Conservation (phyloP, 2,888 invertebrate species). For the Noctua comes region DNA sequence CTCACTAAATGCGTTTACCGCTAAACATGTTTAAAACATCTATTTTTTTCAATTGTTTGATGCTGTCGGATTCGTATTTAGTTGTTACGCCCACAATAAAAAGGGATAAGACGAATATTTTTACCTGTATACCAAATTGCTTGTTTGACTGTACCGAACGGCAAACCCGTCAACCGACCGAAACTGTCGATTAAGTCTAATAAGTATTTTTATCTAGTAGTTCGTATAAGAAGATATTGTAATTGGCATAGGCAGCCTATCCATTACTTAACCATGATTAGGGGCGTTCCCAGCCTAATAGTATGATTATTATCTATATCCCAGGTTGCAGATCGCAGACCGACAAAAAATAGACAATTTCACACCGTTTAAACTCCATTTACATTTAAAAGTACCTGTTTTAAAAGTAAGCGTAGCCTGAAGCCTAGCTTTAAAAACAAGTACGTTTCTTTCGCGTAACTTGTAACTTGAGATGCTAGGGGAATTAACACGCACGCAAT, state of each 20-base stretch:
- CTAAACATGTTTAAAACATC: neutral
- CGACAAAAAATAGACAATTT: constrained; percentile 16
- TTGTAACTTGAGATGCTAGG: constrained; percentile 31
- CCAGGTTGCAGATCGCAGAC: neutral
- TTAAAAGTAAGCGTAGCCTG: constrained; percentile 8
- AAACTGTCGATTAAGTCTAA: neutral
- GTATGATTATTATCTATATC: constrained; percentile 18
- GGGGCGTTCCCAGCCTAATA: constrained; percentile 17
- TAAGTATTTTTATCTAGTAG: neutral
- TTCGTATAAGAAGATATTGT: constrained; percentile 1
- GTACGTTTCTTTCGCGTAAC: constrained; percentile 13
- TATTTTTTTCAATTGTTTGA: too few species aligned
- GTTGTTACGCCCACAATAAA: too few species aligned
- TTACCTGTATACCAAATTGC: neutral
- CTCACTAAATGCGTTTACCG: neutral
- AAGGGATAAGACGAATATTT: neutral
- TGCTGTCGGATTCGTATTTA: too few species aligned
- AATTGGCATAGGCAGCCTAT: neutral
- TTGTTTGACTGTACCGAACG: neutral
- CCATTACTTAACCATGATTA: constrained; percentile 19
- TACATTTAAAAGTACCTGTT: constrained; percentile 25
- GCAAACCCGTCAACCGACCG: too few species aligned
- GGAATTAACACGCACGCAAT: constrained; percentile 37
- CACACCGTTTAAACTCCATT: constrained; percentile 30
- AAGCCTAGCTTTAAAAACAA: constrained; percentile 19